Conservation (phyloP, 2,797 vertebrate species). For the Chromis chromis region DNA sequence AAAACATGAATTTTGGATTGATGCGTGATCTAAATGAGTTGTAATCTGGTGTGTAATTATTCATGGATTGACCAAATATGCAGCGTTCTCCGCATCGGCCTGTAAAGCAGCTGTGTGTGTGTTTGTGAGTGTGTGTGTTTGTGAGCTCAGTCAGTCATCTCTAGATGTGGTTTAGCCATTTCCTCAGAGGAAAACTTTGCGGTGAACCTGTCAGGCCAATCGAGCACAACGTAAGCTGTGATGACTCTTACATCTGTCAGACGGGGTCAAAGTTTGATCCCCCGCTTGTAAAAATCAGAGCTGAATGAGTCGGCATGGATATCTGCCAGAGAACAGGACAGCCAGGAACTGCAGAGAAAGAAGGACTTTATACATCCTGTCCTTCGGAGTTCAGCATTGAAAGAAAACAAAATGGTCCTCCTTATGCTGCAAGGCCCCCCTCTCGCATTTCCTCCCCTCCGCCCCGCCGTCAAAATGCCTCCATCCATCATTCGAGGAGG, state of each 20-base stretch:
- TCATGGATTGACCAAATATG: conserved; percentile 43
- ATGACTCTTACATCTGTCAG: conserved; percentile 79
- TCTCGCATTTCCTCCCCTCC: conserved; percentile 21
- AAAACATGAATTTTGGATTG: conserved; percentile 19
- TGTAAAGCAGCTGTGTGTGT: conserved; percentile 50
- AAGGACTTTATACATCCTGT: conserved; percentile 69
- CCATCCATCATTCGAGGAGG: conserved; percentile 58
- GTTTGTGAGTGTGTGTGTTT: conserved; percentile 32
- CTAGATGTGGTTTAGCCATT: conserved; percentile 76
- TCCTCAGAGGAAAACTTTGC: conserved; percentile 71
- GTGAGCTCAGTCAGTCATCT: conserved; percentile 51
- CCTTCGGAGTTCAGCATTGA: conserved; percentile 53
- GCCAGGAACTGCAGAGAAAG: conserved; percentile 38
- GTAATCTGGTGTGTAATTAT: conserved; percentile 50
- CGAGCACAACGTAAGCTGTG: conserved; percentile 48
- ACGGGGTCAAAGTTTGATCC: conserved; percentile 57
- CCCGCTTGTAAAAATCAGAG: conserved; percentile 33
- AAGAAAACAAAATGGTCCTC: conserved; percentile 67
- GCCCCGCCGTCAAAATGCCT: conserved; percentile 44
- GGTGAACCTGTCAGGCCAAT: conserved; percentile 71
- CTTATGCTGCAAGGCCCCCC: conserved; percentile 21
- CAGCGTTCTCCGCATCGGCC: conserved; percentile 35
- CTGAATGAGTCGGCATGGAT: conserved; percentile 41
- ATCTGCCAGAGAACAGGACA: conserved; percentile 51
- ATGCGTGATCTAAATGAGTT: conserved; percentile 46